Percentiles rank a stretch among this genome's conserved stretches.
These are phyloP conservation scores for Ganaspis sp. DNA, from an alignment of 1,140 invertebrate species.

Conservation along the genomic window DNA sequence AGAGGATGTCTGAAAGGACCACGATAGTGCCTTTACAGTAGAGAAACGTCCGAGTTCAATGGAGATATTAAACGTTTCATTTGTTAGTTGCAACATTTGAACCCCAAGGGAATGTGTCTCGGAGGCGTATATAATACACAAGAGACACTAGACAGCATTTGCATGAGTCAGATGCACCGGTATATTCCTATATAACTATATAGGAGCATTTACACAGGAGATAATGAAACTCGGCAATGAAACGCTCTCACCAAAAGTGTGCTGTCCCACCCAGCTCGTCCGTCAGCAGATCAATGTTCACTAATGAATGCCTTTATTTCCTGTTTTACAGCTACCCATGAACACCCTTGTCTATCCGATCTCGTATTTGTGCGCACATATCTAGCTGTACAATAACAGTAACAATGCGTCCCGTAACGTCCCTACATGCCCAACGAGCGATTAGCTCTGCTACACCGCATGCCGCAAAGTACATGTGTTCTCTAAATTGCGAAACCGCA, in stretches of 20 bases:
- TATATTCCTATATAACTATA: not conserved
- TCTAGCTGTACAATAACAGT: conserved; percentile 37
- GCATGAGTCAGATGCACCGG: not conserved
- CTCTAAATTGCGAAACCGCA: conserved; percentile 43
- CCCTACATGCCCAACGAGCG: conserved; percentile 39
- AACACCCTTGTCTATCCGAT: conserved; percentile 40
- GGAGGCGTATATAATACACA: not conserved
- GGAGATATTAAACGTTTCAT: conserved; percentile 11
- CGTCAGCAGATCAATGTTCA: conserved; percentile 37
- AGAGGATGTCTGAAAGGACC: too few species aligned
- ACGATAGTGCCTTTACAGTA: not conserved
- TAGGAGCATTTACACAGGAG: conserved; percentile 1
- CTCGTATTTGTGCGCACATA: conserved; percentile 25
- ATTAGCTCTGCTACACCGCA: conserved; percentile 36
- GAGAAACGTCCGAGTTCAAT: not conserved
- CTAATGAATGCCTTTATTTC: conserved; percentile 55
- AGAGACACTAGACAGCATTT: not conserved
- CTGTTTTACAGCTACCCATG: conserved; percentile 40
- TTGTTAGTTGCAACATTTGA: conserved; percentile 1
- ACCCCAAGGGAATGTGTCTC: conserved; percentile 13
- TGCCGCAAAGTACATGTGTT: conserved; percentile 44
- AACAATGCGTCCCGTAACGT: conserved; percentile 22
- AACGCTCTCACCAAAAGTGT: conserved; percentile 20
- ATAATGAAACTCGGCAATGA: conserved; percentile 30
- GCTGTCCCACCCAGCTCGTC: conserved; percentile 21